A percentile compares a stretch with the other conserved stretches of the same genome.
Evolutionary conservation across 2,797 vertebrate species (phyloP).

Genomic region (Etheostoma perlongum): DNA sequence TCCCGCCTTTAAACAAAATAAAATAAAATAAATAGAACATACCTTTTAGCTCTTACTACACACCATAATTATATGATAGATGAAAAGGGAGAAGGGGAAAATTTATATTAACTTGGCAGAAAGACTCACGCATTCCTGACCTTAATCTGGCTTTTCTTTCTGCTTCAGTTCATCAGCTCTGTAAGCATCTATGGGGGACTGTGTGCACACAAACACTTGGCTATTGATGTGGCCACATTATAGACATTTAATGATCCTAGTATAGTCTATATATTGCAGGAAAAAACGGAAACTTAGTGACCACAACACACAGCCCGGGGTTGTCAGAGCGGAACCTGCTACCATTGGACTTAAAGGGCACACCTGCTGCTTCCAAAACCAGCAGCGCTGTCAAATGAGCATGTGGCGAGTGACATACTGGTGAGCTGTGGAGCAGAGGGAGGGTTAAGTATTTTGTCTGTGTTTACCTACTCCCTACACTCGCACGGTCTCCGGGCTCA

Average conservation of each 20-base stretch:
- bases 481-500: conserved; percentile 27
- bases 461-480: conserved; percentile 40
- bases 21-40: conserved; percentile 31
- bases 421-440: conserved; percentile 43
- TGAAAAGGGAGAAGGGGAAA: conserved; percentile 57
- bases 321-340: conserved; percentile 42
- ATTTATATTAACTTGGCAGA: conserved; percentile 68
- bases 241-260: conserved; percentile 28
- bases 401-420: conserved; percentile 80
- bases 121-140: conserved; percentile 69
- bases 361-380: conserved; percentile 74
- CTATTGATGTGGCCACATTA: conserved; percentile 29
- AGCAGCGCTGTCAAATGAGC: conserved; percentile 74
- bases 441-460: conserved; percentile 48
- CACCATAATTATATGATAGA: conserved; percentile 74
- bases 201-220: conserved; percentile 29
- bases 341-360: conserved; percentile 62
- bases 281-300: conserved; percentile 15
- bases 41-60: conserved; percentile 57
- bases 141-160: conserved; percentile 64
- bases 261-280: conserved; percentile 18
- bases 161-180: conserved; percentile 56
- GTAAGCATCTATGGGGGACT: conserved; percentile 39
- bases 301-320: conserved; percentile 30
- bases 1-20: conserved; percentile 27